Base-by-base conservation (phyloP, 2,888 invertebrate genomes). In the Abrostola tripartita region DNA sequence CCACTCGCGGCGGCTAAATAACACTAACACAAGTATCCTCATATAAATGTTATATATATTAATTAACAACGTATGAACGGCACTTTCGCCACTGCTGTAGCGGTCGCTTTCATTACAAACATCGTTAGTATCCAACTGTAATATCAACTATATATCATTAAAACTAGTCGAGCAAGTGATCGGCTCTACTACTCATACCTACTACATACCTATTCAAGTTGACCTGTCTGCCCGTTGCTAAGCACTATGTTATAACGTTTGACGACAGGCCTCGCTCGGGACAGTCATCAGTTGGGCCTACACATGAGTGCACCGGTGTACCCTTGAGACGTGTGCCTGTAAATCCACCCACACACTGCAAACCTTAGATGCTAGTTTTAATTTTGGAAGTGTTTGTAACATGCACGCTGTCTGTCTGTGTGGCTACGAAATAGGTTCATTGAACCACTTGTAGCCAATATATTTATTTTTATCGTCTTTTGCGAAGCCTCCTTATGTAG, bases 21-120 rank as follows among this genome's bases (percentile, higher is more conserved):
- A 47, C 40, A 37, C 38, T 12, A 53, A 52, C 44, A 55, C 38
- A 66, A 65, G 47, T 11, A 40, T 10, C 44, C 38, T 60, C 50
- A 68, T 63, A 68, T 72, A 67, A 71, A 72, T 63, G 52, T 59
- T 51, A 36, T 5, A 41, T 51, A 36, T 5, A 41, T 37, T 62
- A 56, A 47, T 56, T 56, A 52, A 52, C 57, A n/a, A 59, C 49
- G 14, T 59, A 49, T 61, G 40, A 53, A 59, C 50, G 71, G 62
- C 55, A 67, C 53, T 68, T 61, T 61, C 74, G 53, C 57, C 44
- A 52, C 54, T 40, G 54, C 44, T 52, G 49, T 37, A 54, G 9
- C 12, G 62, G n/a, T 8, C 6, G 35, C 49, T 60, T 68, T 68
- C 42, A 55, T 64, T 64, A 52, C 40, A 36, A 64, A 68, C 36